Base-by-base conservation (phyloP, 1,140 invertebrate species). In the Macrotrachela quadricornifera region DNA sequence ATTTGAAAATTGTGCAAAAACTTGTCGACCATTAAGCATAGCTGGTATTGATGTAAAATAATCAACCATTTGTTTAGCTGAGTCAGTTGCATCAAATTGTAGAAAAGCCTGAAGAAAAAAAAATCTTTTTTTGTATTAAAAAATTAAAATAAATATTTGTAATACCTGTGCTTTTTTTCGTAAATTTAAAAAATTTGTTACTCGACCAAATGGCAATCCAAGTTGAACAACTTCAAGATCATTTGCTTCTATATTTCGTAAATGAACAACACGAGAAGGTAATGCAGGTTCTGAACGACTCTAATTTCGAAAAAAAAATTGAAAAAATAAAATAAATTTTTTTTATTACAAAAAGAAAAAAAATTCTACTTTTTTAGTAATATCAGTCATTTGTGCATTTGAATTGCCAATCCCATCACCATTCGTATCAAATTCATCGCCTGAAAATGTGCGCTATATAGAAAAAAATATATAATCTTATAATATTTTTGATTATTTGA, bases 1-100 rank as follows among this genome's bases (percentile, higher is more conserved):
- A 73, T 92, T 95, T 59, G 87, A 94, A 75, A 86, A 95, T 74
- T 97, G 92, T 45, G 94, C 85, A 71, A 90, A 95, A 59, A 96
- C 87, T 51, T 85, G 83, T 61, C 87, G 77, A 41, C 85, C 85
- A 46, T 87, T 77, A 46, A 96, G 76, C 64, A 88, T 82, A 44
- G 72, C 65, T 56, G 85, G 80, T 64, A 80, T 85, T 44, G 81
- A 80, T 48, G 79, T 80, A 71, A 87, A 92, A 68, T 91, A 92
- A 57, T 79, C 81, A 49, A 94, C 87, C 82, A 96, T 92, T 48
- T 84, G 79, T 44, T 82, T 80, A 30, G 90, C 87, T 21, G 85
- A 78, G 51, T 77, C 75, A 66, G 91, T 82, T 65, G 92, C 86
- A 57, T 82, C 83, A 82, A 96, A 94, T 73, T 97, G 91, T 55